Percentiles rank a stretch among this genome's conserved stretches.
Conservation (phyloP, 2,797 vertebrate species). For the Diplodus sargus region DNA sequence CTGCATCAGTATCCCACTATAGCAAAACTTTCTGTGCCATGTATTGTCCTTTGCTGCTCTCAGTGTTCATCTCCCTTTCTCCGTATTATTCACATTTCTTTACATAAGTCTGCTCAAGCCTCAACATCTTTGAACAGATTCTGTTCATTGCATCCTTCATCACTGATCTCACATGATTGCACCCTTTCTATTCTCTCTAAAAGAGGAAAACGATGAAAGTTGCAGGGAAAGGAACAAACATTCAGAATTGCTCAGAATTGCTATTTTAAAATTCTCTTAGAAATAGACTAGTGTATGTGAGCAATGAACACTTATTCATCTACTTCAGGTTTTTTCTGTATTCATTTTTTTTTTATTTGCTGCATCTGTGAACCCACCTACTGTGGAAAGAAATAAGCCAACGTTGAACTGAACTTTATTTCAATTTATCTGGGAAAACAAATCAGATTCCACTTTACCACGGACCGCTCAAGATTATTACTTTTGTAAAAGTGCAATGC, state of each 20-base stretch:
- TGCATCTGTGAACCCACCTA: conserved; percentile 29
- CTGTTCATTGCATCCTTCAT: conserved; percentile 6
- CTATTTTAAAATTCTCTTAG: conserved; percentile 15
- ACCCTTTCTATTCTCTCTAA: conserved; percentile 4
- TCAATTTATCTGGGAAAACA: conserved; percentile 20
- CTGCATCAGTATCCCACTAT: conserved; percentile 61
- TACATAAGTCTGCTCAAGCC: background rate
- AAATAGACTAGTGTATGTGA: conserved; percentile 1
- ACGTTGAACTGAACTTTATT: conserved; percentile 29
- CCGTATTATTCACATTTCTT: conserved; percentile 12
- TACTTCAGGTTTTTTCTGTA: conserved; percentile 31
- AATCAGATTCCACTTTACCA: conserved; percentile 20
- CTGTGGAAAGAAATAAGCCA: conserved; percentile 30
- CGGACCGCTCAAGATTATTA: conserved; percentile 7
- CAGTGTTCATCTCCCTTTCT: conserved; percentile 10
- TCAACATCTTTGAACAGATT: conserved; percentile 7
- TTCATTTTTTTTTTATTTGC: conserved; percentile 34
- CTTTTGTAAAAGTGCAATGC: background rate
- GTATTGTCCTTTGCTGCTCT: conserved; percentile 24
- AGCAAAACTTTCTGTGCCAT: conserved; percentile 45
- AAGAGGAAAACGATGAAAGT: conserved; percentile 6
- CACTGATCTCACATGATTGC: conserved; percentile 12
- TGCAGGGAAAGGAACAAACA: conserved; percentile 1
- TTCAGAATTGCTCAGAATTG: conserved; percentile 9
- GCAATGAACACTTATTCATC: conserved; percentile 34